Conservation (phyloP, 2,113 vertebrate genomes). For the Rostratula benghalensis region DNA sequence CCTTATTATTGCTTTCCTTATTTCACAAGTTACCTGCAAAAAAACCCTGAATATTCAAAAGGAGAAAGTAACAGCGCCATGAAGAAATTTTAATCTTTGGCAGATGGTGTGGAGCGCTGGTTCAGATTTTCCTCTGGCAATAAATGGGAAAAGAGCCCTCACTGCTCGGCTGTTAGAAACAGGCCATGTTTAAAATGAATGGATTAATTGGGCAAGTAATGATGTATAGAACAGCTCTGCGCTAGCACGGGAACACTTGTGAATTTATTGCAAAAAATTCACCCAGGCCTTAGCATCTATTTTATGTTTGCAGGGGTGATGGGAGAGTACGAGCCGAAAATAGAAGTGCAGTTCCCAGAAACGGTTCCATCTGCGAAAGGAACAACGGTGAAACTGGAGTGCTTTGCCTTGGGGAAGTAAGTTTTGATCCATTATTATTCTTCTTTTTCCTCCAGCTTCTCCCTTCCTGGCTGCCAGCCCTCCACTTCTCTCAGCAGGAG, state of each 20-base stretch:
- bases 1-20: background rate
- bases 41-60: background rate
- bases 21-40: constrained; percentile 17
- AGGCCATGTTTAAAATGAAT: constrained; percentile 45
- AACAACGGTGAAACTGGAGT: constrained; percentile 91
- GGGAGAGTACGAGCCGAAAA: constrained; percentile 99
- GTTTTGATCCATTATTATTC: constrained; percentile 44
- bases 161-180: constrained; percentile 37
- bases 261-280: constrained; percentile 20
- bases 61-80: background rate
- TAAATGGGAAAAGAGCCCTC: constrained; percentile 39
- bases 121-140: constrained; percentile 47
- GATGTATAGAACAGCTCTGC: constrained; percentile 11
- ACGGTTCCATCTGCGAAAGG: constrained; percentile 89
- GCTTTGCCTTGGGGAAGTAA: constrained; percentile 98
- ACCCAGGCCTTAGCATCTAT: constrained; percentile 27
- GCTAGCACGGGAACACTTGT: constrained; percentile 2
- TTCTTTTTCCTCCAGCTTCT: background rate
- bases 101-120: constrained; percentile 46
- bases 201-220: constrained; percentile 59
- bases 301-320: constrained; percentile 87
- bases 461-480: background rate
- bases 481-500: background rate
- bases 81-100: constrained; percentile 37
- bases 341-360: constrained; percentile 98